Base-by-base conservation (phyloP, 2,113 vertebrate species). In the Tylochromis polylepis region DNA sequence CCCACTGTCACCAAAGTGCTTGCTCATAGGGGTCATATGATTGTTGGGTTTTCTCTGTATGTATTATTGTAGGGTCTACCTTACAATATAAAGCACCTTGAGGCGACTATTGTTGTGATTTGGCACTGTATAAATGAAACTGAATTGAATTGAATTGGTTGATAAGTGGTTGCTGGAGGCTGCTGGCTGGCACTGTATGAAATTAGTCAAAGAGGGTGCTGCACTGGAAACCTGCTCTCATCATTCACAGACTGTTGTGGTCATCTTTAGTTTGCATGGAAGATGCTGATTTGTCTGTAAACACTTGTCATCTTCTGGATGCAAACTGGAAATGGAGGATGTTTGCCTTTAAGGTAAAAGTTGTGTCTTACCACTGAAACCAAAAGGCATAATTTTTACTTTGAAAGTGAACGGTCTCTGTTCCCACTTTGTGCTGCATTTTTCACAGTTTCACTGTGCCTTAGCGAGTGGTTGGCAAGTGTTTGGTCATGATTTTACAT, bases 231-330 rank as follows among this genome's bases (percentile, higher is more conserved):
- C 3, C 14, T 27, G 12, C 1, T 70, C 0, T 43, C 12, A 43
- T 70, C 65, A 24, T 43, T 24, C 1, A 0, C n/a, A 70, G n/a
- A 70, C 24, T 43, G n/a, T 41, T 70, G 36, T 10, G 2, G 12
- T 46, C n/a, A 70, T 15, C 65, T 67, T 41, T 70, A 24, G 8
- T 70, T 43, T 70, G n/a, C 62, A 70, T 70, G 62, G 36, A 70
- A 70, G 0, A 70, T 4, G 0, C 36, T 16, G n/a, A 70, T 70
- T 70, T 70, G n/a, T 1, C n/a, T 24, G 65, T 9, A 70, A 10
- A 70, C 65, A 43, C 65, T 70, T 43, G 36, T 41, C 7, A 24
- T 43, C 1, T 0, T 24, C 36, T 24, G 41, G 31, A 36, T 12
- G 31, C n/a, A n/a, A n/a, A n/a, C n/a, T n/a, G n/a, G n/a, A n/a